Base-by-base conservation (phyloP, 2,888 invertebrate species). In the Tenthredo mesomela region DNA sequence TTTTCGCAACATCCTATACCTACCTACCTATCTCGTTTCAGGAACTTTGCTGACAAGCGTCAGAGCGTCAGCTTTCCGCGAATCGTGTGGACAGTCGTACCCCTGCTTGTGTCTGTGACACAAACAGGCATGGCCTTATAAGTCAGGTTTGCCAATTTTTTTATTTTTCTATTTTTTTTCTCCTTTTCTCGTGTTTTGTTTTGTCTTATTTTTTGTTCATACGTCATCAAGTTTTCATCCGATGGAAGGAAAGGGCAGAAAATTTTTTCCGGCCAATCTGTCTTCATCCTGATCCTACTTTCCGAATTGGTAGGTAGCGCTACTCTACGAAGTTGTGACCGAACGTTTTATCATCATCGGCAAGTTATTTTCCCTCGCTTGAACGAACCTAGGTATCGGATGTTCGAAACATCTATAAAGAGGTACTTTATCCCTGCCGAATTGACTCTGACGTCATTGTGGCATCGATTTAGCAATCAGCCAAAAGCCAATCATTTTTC, bases 391-490 rank as follows among this genome's bases (percentile, higher is more conserved):
- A 67, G 43, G 40, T 73, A 77, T 77, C 77, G 77, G 77, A 77
- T 77, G 29, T 77, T 77, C 77, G 37, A 80, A 58, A 58, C 21
- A 61, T 80, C 40, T 40, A 58, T 80, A 80, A 80, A 61, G 37
- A 61, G 61, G 37, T 80, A 61, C 21, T 80, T 61, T 80, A 80
- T 80, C 58, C 58, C 61, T 33, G 40, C 61, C 61, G 78, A 54
- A 58, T 78, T 47, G 58, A 78, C 78, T 78, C 58, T 54, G 33
- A 58, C 78, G 54, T 78, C 47, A 78, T 78, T 78, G 18, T 40
- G 61, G 58, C 58, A 80, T 80, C 61, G 80, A 80, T 80, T 80
- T 58, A 80, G 58, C 80, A 80, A 80, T 80, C 80, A 61, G 61
- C 37, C 58, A 61, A 80, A 61, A 61, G 58, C 58, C 80, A 80